Evolutionary conservation across 1,140 invertebrate genomes (phyloP).

Genomic region (Drosophila orena): DNA sequence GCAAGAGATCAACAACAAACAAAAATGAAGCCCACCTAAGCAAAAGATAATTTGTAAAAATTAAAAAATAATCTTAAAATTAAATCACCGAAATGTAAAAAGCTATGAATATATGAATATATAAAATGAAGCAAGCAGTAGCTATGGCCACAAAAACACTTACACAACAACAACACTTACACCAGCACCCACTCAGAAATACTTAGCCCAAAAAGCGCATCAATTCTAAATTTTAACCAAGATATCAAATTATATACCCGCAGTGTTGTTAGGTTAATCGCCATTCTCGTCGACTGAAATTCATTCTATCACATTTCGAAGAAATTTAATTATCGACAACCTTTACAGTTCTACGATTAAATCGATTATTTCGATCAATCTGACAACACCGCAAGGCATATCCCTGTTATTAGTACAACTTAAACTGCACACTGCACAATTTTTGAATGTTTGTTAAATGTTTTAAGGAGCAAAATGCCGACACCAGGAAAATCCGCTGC

Average conservation of each 20-base stretch:
- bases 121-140: conserved; percentile 44
- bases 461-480: conserved; percentile 55
- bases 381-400: conserved; percentile 24
- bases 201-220: conserved; percentile 51
- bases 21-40: conserved; percentile 82
- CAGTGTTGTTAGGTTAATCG: conserved; percentile 8
- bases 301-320: not conserved
- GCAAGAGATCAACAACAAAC: conserved; percentile 64
- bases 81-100: conserved; percentile 55
- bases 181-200: conserved; percentile 52
- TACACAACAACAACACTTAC: conserved; percentile 18
- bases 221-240: conserved; percentile 35
- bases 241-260: conserved; percentile 44
- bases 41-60: conserved; percentile 72
- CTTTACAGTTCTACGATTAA: not conserved
- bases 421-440: conserved; percentile 81
- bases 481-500: conserved; percentile 60
- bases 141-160: conserved; percentile 25
- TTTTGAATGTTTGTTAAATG: conserved; percentile 82
- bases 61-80: conserved; percentile 65
- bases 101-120: conserved; percentile 53
- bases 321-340: not conserved
- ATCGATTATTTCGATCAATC: conserved; percentile 1
- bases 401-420: conserved; percentile 79
- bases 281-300: not conserved